phyloP scores from a whole-genome alignment of 1,140 invertebrate genomes.

The Cotesia chilonis region DNA sequence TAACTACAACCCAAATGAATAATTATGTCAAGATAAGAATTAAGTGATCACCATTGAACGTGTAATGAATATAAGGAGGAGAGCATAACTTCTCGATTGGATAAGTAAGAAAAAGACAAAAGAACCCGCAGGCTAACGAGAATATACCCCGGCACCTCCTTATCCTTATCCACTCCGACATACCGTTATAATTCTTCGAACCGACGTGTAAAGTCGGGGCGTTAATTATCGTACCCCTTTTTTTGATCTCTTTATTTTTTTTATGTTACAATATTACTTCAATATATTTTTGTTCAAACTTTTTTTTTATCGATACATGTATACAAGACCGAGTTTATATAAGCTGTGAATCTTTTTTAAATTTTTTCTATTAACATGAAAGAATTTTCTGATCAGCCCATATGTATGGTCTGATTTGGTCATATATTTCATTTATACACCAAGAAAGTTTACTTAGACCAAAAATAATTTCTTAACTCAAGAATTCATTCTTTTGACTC shows the following conservation, averaged over 20 bases:
- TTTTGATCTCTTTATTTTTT: constrained; percentile 21
- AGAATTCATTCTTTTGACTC: too few relatives aligned
- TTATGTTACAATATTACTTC: constrained; percentile 6
- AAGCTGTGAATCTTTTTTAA: too few relatives aligned
- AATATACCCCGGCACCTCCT: constrained; percentile 32
- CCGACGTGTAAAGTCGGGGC: constrained; percentile 25
- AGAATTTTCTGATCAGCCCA: too few relatives aligned
- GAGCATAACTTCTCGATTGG: background rate
- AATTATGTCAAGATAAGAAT: constrained; percentile 3
- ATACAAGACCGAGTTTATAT: too few relatives aligned
- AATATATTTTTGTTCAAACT: background rate
- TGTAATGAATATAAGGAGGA: background rate
- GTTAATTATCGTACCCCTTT: constrained; percentile 36
- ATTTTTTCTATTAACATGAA: too few relatives aligned
- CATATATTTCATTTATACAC: too few relatives aligned
- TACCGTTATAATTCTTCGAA: constrained; percentile 39
- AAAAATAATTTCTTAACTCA: too few relatives aligned
- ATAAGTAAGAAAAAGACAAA: constrained; percentile 10
- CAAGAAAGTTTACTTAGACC: too few relatives aligned
- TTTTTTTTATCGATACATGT: too few relatives aligned
- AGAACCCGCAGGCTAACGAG: constrained; percentile 36
- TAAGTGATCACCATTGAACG: constrained; percentile 7
- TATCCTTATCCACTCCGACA: constrained; percentile 27
- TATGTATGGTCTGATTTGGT: too few relatives aligned
- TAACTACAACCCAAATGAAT: too few relatives aligned